phyloP scores from a whole-genome alignment of 2,797 vertebrate species.

The Chaetodon trifasciatus region DNA sequence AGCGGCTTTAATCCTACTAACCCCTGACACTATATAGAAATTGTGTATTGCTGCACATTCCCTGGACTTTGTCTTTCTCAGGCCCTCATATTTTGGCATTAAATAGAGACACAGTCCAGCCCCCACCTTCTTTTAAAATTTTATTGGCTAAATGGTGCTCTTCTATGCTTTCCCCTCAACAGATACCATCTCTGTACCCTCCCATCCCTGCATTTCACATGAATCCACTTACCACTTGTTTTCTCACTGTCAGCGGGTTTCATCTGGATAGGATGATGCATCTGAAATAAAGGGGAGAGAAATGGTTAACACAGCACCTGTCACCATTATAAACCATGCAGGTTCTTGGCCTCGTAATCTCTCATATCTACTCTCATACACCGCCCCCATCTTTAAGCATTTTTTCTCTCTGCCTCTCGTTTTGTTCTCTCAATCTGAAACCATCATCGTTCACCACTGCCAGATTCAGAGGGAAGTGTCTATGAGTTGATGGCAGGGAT shows the following conservation, averaged over 20 bases:
- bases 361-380: constrained; percentile 26
- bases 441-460: constrained; percentile 45
- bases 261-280: constrained; percentile 89
- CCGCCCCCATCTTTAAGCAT: constrained; percentile 19
- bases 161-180: background rate
- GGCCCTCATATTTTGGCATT: constrained; percentile 30
- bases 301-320: constrained; percentile 19
- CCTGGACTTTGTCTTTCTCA: constrained; percentile 25
- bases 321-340: constrained; percentile 28
- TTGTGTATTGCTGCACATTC: constrained; percentile 52
- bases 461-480: constrained; percentile 43
- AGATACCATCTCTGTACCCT: constrained; percentile 2
- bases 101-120: constrained; percentile 17
- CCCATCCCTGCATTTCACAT: constrained; percentile 1
- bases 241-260: constrained; percentile 88
- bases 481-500: constrained; percentile 51
- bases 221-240: constrained; percentile 82
- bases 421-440: constrained; percentile 48
- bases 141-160: constrained; percentile 20
- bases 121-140: constrained; percentile 8
- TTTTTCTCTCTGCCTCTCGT: constrained; percentile 28
- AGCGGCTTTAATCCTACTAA: constrained; percentile 71
- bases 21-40: constrained; percentile 58
- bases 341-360: constrained; percentile 19
- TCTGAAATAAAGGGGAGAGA: constrained; percentile 61